A percentile compares a stretch with the other conserved stretches of the same genome.
These are phyloP conservation scores for Cyanoderma ruficeps DNA, from an alignment of 2,113 vertebrate genomes.

Conservation along the genomic window DNA sequence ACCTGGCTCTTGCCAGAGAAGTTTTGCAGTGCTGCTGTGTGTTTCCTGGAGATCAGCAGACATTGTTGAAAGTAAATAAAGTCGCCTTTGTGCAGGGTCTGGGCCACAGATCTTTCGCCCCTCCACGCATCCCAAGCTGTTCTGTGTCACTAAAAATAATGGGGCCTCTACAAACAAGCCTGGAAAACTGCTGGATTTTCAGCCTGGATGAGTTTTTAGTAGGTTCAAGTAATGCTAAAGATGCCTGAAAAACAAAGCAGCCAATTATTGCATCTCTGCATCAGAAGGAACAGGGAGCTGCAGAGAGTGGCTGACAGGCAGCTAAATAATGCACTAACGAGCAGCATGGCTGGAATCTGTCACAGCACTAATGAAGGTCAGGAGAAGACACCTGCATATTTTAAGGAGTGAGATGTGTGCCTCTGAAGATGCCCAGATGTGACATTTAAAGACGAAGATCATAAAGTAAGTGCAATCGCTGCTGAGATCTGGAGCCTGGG, in stretches of 20 bases:
- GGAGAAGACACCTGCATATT: constrained; percentile 30
- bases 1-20: not conserved
- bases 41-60: not conserved
- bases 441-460: not conserved
- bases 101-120: not conserved
- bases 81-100: not conserved
- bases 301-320: constrained; percentile 29
- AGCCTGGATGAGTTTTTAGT: not conserved
- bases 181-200: not conserved
- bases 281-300: not conserved
- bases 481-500: not conserved
- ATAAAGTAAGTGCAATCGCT: not conserved
- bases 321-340: constrained; percentile 35
- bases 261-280: constrained; percentile 33
- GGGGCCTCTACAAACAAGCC: not conserved
- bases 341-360: constrained; percentile 41
- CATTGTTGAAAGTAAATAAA: not conserved
- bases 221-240: not conserved
- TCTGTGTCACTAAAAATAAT: not conserved
- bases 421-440: constrained; percentile 24
- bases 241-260: not conserved
- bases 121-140: not conserved
- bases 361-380: constrained; percentile 34
- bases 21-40: not conserved
- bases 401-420: not conserved